Conservation (phyloP, 2,797 vertebrate genomes). For the Falco concolor region DNA sequence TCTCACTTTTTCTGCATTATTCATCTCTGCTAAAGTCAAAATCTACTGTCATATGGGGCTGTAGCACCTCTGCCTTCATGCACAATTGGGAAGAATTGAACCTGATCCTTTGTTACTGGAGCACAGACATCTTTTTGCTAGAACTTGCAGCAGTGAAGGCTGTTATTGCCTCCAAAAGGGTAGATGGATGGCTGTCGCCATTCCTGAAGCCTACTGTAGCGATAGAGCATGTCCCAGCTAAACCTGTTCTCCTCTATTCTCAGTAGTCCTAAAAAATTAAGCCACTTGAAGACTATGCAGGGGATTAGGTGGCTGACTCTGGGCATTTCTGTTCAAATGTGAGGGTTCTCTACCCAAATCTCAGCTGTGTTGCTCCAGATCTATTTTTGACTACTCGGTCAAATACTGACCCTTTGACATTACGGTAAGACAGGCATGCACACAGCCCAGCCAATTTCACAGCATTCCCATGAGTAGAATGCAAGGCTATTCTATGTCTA, state of each 20-base stretch:
- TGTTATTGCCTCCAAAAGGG: neutral
- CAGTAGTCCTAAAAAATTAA: neutral
- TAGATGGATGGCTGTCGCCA: neutral
- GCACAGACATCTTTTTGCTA: neutral
- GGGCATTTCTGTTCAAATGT: neutral
- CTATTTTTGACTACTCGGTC: neutral
- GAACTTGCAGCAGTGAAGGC: neutral
- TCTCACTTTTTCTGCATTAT: neutral
- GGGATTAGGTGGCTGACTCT: neutral
- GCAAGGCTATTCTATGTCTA: neutral
- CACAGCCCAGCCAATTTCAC: neutral
- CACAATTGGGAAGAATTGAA: neutral
- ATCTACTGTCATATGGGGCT: neutral
- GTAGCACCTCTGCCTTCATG: neutral
- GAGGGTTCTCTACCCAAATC: neutral
- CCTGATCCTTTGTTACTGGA: neutral
- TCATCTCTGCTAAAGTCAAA: neutral
- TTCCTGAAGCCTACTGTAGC: neutral
- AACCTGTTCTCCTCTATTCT: neutral
- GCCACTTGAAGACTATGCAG: neutral
- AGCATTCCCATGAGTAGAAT: neutral
- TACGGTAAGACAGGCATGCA: neutral
- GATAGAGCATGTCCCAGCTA: neutral
- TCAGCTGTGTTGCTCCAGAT: neutral
- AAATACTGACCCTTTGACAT: neutral